Evolutionary conservation across 2,113 vertebrate species (phyloP), one percentile per base, ranked within the genome.

Genomic region (Halcyon malimbica): DNA sequence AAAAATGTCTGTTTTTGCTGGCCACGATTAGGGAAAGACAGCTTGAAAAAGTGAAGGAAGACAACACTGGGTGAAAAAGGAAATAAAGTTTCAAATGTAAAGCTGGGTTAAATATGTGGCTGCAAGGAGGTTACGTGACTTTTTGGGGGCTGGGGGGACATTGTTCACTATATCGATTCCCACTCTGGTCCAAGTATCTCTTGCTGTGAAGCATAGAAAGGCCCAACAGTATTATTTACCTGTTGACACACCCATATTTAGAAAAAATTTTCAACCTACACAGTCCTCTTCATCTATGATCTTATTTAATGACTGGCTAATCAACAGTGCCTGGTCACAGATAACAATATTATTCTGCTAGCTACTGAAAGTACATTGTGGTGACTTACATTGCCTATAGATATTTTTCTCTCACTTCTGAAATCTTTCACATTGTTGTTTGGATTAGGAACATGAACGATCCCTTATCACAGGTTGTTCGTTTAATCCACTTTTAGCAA

Each of bases 81-180:
- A 81, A 93, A 54, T 31, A 23, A 75, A 75, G 25, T 80, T 85
- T 92, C 24, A 46, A 21, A 29, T 57, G 10, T 88, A 65, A 90
- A 83, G 44, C 48, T 75, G 23, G 46, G 23, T 81, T 85, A 33
- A 57, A 62, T 44, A 39, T 5, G 21, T 44, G 50, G 37, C 71
- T 86, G 59, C 24, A 53, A 63, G 44, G 39, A 79, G 13, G 7
- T 35, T 44, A 10, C 53, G 16, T 79, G 69, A 42, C 28, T 50
- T 74, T 67, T 37, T 2, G 9, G 11, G 3, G 3, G 1, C 19
- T 20, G 31, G 6, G 12, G 11, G 6, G 10, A 2, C 46, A 18
- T 44, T 76, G 25, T 75, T 85, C 25, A 10, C 23, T 59, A 0
- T 46, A 67, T 81, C 7, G 1, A 67, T 94, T 89, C 23, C 19